phyloP scores from a whole-genome alignment of 1,140 invertebrate species.

The Saccostrea cuccullata region DNA sequence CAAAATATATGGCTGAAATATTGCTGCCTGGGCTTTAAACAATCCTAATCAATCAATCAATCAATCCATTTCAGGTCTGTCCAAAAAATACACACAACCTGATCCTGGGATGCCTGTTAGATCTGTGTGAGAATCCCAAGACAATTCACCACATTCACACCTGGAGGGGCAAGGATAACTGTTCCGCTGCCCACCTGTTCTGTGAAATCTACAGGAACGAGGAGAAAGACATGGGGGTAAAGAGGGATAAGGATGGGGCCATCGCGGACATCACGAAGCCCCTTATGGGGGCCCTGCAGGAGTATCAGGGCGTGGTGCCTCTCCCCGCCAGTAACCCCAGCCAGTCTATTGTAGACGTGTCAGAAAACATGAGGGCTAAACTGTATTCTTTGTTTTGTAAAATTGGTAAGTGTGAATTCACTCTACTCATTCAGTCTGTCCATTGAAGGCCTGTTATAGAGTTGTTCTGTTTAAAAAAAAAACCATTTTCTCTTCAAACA shows the following conservation, averaged over 20 bases:
- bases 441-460: no score
- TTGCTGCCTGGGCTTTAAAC: background rate
- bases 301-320: constrained; percentile 68
- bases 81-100: constrained; percentile 77
- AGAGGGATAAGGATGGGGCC: constrained; percentile 71
- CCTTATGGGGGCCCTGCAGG: constrained; percentile 75
- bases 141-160: constrained; percentile 75
- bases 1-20: no score
- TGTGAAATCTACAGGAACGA: constrained; percentile 78
- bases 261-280: constrained; percentile 73
- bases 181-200: constrained; percentile 76
- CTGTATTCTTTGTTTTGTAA: constrained; percentile 78
- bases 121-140: constrained; percentile 78
- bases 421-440: no score
- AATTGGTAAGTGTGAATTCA: constrained; percentile 67
- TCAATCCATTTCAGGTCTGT: constrained; percentile 62
- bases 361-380: constrained; percentile 78
- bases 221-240: constrained; percentile 75
- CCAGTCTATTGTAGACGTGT: constrained; percentile 77
- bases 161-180: constrained; percentile 75
- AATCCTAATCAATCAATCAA: background rate
- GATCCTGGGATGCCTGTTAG: constrained; percentile 77
- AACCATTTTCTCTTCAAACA: no score
- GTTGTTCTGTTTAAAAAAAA: no score
- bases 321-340: constrained; percentile 72